Percentiles rank a stretch among this genome's conserved stretches.
Conservation (phyloP, 2,888 invertebrate species). For the Allophyes oxyacanthae region DNA sequence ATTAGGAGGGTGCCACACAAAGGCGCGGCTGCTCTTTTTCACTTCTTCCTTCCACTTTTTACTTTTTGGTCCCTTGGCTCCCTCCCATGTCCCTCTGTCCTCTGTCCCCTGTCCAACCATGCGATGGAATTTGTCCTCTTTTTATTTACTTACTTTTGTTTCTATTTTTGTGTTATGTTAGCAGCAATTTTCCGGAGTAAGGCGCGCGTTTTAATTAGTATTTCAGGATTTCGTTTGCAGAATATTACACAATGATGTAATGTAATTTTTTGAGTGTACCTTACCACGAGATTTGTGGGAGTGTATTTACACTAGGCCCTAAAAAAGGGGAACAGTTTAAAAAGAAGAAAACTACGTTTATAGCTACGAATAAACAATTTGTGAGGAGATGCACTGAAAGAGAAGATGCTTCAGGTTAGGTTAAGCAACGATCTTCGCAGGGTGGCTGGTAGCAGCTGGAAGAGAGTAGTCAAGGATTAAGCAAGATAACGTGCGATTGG, state of each 20-base stretch:
- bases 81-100: constrained; percentile 53
- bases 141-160: constrained; percentile 53
- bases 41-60: constrained; percentile 77
- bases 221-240: constrained; percentile 7
- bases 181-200: constrained; percentile 45
- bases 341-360: too few species aligned
- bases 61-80: constrained; percentile 71
- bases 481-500: too few species aligned
- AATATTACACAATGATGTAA: background rate
- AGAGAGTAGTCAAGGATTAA: too few species aligned
- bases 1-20: constrained; percentile 75
- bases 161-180: constrained; percentile 45
- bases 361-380: too few species aligned
- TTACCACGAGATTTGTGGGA: background rate
- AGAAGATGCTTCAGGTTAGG: too few species aligned
- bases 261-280: background rate
- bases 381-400: too few species aligned
- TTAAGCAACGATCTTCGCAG: too few species aligned
- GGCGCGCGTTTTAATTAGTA: constrained; percentile 47
- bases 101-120: constrained; percentile 66
- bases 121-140: constrained; percentile 65
- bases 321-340: too few species aligned
- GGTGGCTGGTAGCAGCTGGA: too few species aligned
- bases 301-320: too few species aligned
- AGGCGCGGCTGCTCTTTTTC: constrained; percentile 83